These are phyloP conservation scores for Typhlichthys subterraneus DNA, from an alignment of 2,797 vertebrate genomes.

Conservation along the genomic window DNA sequence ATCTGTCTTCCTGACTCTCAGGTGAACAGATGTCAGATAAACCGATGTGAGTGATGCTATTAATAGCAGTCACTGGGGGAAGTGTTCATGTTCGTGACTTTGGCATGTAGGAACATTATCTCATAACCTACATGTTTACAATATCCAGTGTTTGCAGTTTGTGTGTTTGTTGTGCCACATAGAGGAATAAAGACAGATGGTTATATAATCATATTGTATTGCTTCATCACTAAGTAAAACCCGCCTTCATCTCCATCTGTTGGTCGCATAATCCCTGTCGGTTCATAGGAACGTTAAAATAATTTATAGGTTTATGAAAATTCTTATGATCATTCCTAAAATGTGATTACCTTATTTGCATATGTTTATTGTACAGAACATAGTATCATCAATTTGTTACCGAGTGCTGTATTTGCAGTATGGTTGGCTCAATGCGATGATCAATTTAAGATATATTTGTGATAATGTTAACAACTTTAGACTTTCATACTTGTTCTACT, in stretches of 20 bases:
- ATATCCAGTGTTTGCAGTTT: background rate
- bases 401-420: constrained; percentile 17
- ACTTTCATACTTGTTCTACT: no score
- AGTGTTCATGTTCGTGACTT: constrained; percentile 49
- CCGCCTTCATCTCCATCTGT: constrained; percentile 24
- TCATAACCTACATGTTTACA: constrained; percentile 14
- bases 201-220: constrained; percentile 39
- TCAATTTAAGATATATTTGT: background rate
- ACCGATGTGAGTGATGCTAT: constrained; percentile 75
- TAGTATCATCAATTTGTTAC: background rate
- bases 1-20: constrained; percentile 45
- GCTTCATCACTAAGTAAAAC: constrained; percentile 43
- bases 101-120: constrained; percentile 23
- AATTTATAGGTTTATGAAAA: constrained; percentile 36
- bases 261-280: constrained; percentile 53
- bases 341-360: constrained; percentile 18
- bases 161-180: background rate
- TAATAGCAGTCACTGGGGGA: constrained; percentile 67
- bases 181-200: background rate
- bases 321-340: constrained; percentile 16
- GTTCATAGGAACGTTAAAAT: constrained; percentile 26
- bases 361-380: background rate
- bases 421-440: constrained; percentile 4
- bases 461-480: background rate
- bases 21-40: constrained; percentile 66